phyloP scores from a whole-genome alignment of 2,888 invertebrate species.

The Eretmocerus hayati region DNA sequence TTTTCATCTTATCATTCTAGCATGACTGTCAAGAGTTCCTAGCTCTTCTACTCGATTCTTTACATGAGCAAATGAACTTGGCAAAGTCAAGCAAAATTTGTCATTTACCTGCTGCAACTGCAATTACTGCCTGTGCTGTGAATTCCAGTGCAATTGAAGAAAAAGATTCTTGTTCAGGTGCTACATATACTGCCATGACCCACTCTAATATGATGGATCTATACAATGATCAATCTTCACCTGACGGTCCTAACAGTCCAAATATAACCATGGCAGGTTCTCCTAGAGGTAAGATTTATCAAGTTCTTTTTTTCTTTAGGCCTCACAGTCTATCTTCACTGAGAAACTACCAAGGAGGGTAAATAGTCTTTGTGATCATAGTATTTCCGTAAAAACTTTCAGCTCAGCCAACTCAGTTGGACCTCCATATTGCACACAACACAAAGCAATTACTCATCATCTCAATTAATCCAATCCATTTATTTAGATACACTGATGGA shows the following conservation, averaged over 20 bases:
- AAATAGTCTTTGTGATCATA: too few relatives aligned
- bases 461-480: not conserved
- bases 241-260: constrained; percentile 42
- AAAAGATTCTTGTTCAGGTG: constrained; percentile 28
- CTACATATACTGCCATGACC: constrained; percentile 30
- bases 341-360: too few relatives aligned
- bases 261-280: constrained; percentile 39
- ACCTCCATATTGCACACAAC: too few relatives aligned
- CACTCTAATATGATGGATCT: constrained; percentile 35
- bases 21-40: constrained; percentile 64
- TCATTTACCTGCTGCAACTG: constrained; percentile 31
- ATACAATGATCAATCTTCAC: constrained; percentile 34
- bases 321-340: not conserved
- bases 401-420: too few relatives aligned
- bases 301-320: not conserved
- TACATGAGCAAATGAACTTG: constrained; percentile 56
- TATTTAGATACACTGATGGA: constrained; percentile 35
- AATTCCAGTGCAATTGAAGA: constrained; percentile 33
- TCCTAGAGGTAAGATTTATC: constrained; percentile 34
- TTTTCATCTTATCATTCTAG: constrained; percentile 42
- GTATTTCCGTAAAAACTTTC: too few relatives aligned
- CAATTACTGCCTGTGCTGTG: constrained; percentile 38
- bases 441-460: too few relatives aligned
- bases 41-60: constrained; percentile 54
- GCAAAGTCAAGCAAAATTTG: constrained; percentile 40